phyloP scores from a whole-genome alignment of 1,140 invertebrate species.

The Idris sp. region DNA sequence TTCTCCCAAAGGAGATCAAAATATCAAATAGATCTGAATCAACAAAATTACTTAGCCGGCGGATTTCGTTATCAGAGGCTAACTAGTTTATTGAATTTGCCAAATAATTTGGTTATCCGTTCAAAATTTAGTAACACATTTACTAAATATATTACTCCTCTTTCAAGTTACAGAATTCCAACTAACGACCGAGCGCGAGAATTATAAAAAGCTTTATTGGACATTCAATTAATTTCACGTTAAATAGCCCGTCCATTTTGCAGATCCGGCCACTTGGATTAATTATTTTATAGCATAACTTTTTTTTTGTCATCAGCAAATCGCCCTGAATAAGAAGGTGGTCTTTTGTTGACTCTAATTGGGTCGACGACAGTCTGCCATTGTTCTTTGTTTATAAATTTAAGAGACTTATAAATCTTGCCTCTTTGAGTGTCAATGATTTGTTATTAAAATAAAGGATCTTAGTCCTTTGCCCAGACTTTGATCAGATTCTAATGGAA shows the following conservation, averaged over 20 bases:
- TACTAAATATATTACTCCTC: background rate
- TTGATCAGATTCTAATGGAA: too few relatives aligned
- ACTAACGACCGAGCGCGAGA: background rate
- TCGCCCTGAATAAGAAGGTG: too few relatives aligned
- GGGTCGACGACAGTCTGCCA: too few relatives aligned
- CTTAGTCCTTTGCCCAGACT: too few relatives aligned
- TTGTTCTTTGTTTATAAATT: too few relatives aligned
- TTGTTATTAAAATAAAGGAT: too few relatives aligned
- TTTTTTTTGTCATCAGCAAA: too few relatives aligned
- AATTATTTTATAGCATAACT: too few relatives aligned
- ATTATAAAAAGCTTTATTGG: conserved; percentile 3
- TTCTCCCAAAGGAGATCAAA: background rate
- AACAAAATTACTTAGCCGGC: conserved; percentile 2
- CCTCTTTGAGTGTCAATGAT: too few relatives aligned
- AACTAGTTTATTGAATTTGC: conserved; percentile 1
- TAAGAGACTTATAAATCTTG: too few relatives aligned
- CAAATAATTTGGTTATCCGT: conserved; percentile 13
- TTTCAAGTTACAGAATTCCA: background rate
- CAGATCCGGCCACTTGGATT: background rate
- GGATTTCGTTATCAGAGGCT: conserved; percentile 4
- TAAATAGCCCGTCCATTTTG: background rate
- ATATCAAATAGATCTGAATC: background rate
- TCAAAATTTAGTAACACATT: conserved; percentile 6
- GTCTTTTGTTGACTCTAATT: too few relatives aligned
- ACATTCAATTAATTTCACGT: conserved; percentile 2